Conservation (phyloP, 2,888 invertebrate species). For the Drosophila paracracens region DNA sequence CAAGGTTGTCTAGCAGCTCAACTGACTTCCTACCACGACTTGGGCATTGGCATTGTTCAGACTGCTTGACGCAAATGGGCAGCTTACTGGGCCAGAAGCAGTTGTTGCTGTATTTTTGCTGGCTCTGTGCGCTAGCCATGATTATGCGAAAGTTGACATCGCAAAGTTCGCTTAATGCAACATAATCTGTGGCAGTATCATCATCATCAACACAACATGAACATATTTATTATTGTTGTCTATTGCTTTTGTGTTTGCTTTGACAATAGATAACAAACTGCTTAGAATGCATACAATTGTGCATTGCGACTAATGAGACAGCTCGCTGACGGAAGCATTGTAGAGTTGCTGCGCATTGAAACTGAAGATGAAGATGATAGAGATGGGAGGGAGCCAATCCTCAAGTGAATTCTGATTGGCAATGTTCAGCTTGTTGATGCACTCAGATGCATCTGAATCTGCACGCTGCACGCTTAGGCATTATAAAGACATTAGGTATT, state of each 20-base stretch:
- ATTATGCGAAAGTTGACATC: constrained; percentile 54
- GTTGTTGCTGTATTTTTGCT: constrained; percentile 3
- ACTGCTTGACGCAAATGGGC: constrained; percentile 42
- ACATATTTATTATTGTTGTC: constrained; percentile 41
- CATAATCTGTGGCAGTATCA: constrained; percentile 17
- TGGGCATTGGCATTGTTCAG: constrained; percentile 49
- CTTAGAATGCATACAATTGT: constrained; percentile 64
- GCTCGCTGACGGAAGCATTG: constrained; percentile 64
- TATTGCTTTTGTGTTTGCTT: constrained; percentile 31
- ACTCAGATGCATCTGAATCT: constrained; percentile 51
- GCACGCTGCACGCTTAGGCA: constrained; percentile 57
- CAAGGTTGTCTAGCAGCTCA: constrained; percentile 51
- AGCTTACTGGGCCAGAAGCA: constrained; percentile 32
- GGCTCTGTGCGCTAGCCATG: constrained; percentile 48
- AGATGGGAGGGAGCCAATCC: constrained; percentile 5
- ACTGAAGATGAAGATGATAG: constrained; percentile 12
- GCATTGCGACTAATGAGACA: constrained; percentile 64
- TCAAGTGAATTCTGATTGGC: constrained; percentile 46
- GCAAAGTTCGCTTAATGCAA: constrained; percentile 8
- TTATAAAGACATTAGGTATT: constrained; percentile 75
- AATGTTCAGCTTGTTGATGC: constrained; percentile 29
- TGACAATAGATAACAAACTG: constrained; percentile 59
- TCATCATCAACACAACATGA: constrained; percentile 11
- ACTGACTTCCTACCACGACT: constrained; percentile 47
- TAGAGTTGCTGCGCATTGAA: constrained; percentile 19